phyloP scores from a whole-genome alignment of 2,113 vertebrate species.

The Clinocottus analis region DNA sequence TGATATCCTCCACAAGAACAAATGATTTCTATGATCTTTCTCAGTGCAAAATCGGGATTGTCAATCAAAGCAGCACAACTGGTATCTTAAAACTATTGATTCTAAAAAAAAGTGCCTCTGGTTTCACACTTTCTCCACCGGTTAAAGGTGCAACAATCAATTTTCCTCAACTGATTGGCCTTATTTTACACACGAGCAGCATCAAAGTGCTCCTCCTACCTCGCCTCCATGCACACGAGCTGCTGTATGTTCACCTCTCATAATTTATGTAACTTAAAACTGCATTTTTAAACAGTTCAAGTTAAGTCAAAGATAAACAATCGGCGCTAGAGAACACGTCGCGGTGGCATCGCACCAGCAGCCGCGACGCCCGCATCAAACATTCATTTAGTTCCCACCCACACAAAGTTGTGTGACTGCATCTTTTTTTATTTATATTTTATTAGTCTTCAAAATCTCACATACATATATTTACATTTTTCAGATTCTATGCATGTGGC shows the following conservation, averaged over 20 bases:
- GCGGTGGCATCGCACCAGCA: background rate
- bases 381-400: background rate
- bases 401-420: background rate
- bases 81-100: background rate
- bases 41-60: background rate
- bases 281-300: background rate
- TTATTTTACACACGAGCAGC: constrained; percentile 32
- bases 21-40: background rate
- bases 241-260: background rate
- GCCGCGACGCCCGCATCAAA: no score
- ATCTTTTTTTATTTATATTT: no score
- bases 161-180: constrained; percentile 35
- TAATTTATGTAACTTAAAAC: background rate
- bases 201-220: constrained; percentile 16
- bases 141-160: constrained; percentile 41
- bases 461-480: no score
- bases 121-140: background rate
- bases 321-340: background rate
- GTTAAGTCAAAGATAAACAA: background rate
- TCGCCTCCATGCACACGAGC: background rate
- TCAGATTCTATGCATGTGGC: no score
- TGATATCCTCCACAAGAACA: background rate
- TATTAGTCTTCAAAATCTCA: no score
- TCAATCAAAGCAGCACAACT: background rate
- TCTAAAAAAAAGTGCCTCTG: background rate